Conservation (phyloP, 1,140 invertebrate genomes). For the Drosophila nannoptera region DNA sequence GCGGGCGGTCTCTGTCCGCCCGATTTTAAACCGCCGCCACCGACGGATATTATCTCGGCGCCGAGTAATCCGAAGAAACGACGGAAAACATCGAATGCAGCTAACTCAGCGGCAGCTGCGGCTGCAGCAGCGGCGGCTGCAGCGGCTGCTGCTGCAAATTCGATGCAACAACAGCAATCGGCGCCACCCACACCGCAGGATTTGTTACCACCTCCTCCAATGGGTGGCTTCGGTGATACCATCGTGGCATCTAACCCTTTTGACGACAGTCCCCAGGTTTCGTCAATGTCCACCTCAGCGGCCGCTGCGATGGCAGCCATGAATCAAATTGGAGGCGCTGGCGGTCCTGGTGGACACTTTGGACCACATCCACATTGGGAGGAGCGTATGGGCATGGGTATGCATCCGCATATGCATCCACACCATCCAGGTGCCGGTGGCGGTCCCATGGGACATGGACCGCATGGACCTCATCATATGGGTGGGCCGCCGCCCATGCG, state of each 20-base stretch:
- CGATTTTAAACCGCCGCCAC: conserved; percentile 83
- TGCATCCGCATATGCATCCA: conserved; percentile 79
- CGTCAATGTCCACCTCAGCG: conserved; percentile 69
- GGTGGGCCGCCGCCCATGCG: conserved; percentile 83
- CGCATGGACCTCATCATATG: conserved; percentile 79
- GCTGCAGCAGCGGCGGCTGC: conserved; percentile 73
- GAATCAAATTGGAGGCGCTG: conserved; percentile 79
- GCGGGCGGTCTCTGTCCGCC: conserved; percentile 82
- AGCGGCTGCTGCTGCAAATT: conserved; percentile 79
- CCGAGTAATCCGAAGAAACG: conserved; percentile 85
- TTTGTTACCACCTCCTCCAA: conserved; percentile 89
- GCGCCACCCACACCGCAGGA: conserved; percentile 84
- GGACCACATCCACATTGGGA: conserved; percentile 80
- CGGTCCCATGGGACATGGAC: conserved; percentile 63
- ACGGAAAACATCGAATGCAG: conserved; percentile 83
- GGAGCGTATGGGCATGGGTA: conserved; percentile 78
- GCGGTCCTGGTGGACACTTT: conserved; percentile 65
- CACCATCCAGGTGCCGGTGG: conserved; percentile 80
- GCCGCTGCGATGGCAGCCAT: conserved; percentile 82
- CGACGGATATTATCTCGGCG: conserved; percentile 81
- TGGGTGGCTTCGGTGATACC: conserved; percentile 93
- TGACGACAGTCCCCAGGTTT: conserved; percentile 90
- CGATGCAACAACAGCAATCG: conserved; percentile 80
- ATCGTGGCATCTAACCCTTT: conserved; percentile 97
- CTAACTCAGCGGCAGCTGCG: conserved; percentile 71